Evolutionary conservation across 2,888 invertebrate genomes (phyloP).

Genomic region (Caenorhabditis virilis): DNA sequence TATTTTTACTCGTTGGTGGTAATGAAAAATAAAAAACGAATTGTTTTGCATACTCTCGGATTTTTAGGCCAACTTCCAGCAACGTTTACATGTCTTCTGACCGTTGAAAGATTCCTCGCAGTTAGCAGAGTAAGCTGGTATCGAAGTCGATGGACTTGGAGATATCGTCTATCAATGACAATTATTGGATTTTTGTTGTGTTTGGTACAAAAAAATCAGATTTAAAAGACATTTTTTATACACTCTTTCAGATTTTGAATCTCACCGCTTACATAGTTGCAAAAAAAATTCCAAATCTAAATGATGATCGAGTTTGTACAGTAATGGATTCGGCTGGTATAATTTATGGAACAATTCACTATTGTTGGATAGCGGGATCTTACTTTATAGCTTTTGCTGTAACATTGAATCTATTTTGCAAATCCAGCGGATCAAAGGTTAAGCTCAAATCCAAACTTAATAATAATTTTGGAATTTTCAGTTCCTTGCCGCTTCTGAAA

Average conservation of each 20-base stretch:
- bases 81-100: slow-evolving; percentile 37
- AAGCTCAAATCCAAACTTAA: not conserved
- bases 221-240: too few relatives aligned
- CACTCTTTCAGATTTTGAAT: slow-evolving; percentile 27
- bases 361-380: slow-evolving; percentile 34
- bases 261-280: slow-evolving; percentile 22
- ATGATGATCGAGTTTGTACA: slow-evolving; percentile 36
- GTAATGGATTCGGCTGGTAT: slow-evolving; percentile 49
- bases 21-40: too few relatives aligned
- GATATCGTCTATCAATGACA: slow-evolving; percentile 31
- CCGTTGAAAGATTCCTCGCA: slow-evolving; percentile 44
- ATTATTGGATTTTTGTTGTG: slow-evolving; percentile 21
- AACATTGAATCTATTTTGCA: slow-evolving; percentile 25
- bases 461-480: too few relatives aligned
- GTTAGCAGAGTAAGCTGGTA: slow-evolving; percentile 45
- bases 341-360: slow-evolving; percentile 44
- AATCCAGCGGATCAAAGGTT: slow-evolving; percentile 31
- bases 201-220: too few relatives aligned
- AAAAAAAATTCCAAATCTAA: slow-evolving; percentile 7
- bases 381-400: slow-evolving; percentile 37
- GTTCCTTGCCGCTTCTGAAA: slow-evolving; percentile 37
- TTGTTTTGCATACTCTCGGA: too few relatives aligned
- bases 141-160: slow-evolving; percentile 42
- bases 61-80: slow-evolving; percentile 44
- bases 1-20: slow-evolving; percentile 44